These are phyloP conservation scores for Probaryconus sp. DNA, from an alignment of 1,140 invertebrate genomes.

Conservation along the genomic window DNA sequence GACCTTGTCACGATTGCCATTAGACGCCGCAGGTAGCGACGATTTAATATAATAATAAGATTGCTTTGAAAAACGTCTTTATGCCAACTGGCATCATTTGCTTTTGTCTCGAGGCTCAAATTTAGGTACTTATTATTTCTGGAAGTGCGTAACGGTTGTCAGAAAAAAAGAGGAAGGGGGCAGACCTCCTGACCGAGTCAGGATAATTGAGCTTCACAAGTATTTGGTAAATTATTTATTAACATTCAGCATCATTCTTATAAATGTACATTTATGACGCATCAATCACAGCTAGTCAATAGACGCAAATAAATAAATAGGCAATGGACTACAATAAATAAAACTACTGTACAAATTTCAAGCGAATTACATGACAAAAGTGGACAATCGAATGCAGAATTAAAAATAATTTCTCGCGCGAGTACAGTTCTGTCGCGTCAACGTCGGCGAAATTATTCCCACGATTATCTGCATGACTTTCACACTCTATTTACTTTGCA, in stretches of 20 bases:
- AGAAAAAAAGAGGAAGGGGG: slow-evolving; percentile 48
- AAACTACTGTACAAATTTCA: slow-evolving; percentile 52
- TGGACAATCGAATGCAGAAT: slow-evolving; percentile 3
- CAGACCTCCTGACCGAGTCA: slow-evolving; percentile 58
- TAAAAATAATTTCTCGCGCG: slow-evolving; percentile 11
- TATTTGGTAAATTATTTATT: slow-evolving; percentile 53
- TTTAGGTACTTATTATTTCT: slow-evolving; percentile 55
- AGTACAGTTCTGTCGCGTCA: not conserved
- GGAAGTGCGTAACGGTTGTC: slow-evolving; percentile 47
- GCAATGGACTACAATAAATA: slow-evolving; percentile 28
- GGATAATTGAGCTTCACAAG: slow-evolving; percentile 42
- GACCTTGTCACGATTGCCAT: slow-evolving; percentile 75
- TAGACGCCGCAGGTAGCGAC: slow-evolving; percentile 30
- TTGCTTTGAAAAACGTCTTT: slow-evolving; percentile 47
- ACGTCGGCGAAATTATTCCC: slow-evolving; percentile 31
- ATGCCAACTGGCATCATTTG: slow-evolving; percentile 35
- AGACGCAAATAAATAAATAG: slow-evolving; percentile 42
- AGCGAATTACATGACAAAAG: slow-evolving; percentile 16
- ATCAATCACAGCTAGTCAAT: slow-evolving; percentile 51
- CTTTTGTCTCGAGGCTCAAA: slow-evolving; percentile 41
- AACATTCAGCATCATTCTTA: slow-evolving; percentile 46
- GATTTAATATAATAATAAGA: slow-evolving; percentile 54
- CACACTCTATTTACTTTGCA: slow-evolving; percentile 53
- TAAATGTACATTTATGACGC: slow-evolving; percentile 37
- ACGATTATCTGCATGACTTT: slow-evolving; percentile 45